Evolutionary conservation across 2,797 vertebrate genomes (phyloP), one percentile per base, ranked within the genome.

Genomic region (Eulemur rubriventer): DNA sequence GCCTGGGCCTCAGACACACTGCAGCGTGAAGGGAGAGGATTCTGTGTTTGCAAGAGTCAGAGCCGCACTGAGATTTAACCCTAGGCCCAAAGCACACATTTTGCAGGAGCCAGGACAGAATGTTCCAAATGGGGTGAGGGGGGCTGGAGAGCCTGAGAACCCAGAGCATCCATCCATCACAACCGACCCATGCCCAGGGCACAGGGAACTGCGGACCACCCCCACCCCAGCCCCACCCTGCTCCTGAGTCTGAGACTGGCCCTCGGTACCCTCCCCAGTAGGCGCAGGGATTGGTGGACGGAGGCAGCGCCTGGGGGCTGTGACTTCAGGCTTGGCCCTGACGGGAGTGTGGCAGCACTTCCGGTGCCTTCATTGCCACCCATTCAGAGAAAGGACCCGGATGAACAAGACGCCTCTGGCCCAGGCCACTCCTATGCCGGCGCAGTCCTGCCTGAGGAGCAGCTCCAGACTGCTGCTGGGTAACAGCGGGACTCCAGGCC

Each of bases 51-150:
- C 57, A 52, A 46, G 65, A 84, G 50, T 57, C n/a, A 14, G 41
- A 43, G 41, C 14, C 10, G 6, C 0, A 0, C 28, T 35, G 55
- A 55, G 59, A 22, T 26, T 43, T 22, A 18, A 33, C 41, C 17
- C 20, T 2, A 43, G 18, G 46, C 46, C n/a, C 33, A n/a, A 30
- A 17, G 12, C 55, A 46, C 13, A 24, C 14, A 22, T 9, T 33
- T 5, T 41, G 11, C 30, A 48, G 65, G 72, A 46, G 35, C 35
- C 33, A 70, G 61, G 69, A 61, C 43, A 50, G 8, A 78, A 79
- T 12, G 41, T 50, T 59, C 52, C 61, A 59, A 0, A 3, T 9
- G 24, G 0, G 0, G 13, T 12, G 14, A 9, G 26, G 55, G 28
- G 11, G 6, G 2, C 26, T 28, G 18, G 79, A 20, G 22, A 8